Conservation (phyloP, 2,888 invertebrate species). For the Exephanes ischioxanthus region DNA sequence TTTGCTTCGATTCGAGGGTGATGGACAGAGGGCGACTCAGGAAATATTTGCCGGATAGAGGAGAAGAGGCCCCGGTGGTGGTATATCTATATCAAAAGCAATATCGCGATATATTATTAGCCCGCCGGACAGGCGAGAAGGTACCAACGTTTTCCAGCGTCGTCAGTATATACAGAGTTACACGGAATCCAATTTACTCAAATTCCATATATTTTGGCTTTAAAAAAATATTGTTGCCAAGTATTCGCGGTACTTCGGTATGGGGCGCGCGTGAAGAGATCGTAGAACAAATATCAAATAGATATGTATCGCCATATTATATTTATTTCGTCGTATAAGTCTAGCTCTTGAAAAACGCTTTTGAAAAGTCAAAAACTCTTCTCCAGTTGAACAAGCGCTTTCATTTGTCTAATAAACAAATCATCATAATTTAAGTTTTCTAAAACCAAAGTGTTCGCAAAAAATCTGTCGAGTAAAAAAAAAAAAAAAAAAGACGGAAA, state of each 20-base stretch:
- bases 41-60: constrained; percentile 7
- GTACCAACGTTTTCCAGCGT: not conserved
- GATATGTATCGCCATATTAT: not conserved
- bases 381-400: not conserved
- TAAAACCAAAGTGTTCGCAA: too few species aligned
- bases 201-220: not conserved
- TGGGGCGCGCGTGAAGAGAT: not conserved
- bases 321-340: not conserved
- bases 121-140: not conserved
- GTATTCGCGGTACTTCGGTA: not conserved
- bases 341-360: not conserved
- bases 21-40: not conserved
- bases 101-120: constrained; percentile 22
- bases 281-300: not conserved
- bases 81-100: constrained; percentile 27
- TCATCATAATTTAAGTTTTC: too few species aligned
- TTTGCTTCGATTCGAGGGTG: constrained; percentile 14
- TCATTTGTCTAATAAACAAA: too few species aligned
- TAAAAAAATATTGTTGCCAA: not conserved
- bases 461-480: too few species aligned
- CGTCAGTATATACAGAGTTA: not conserved
- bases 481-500: not conserved
- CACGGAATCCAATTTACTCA: not conserved
- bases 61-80: not conserved
- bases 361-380: not conserved